Evolutionary conservation across 2,797 vertebrate species (phyloP).

Genomic region (Myiotriccus ornatus): DNA sequence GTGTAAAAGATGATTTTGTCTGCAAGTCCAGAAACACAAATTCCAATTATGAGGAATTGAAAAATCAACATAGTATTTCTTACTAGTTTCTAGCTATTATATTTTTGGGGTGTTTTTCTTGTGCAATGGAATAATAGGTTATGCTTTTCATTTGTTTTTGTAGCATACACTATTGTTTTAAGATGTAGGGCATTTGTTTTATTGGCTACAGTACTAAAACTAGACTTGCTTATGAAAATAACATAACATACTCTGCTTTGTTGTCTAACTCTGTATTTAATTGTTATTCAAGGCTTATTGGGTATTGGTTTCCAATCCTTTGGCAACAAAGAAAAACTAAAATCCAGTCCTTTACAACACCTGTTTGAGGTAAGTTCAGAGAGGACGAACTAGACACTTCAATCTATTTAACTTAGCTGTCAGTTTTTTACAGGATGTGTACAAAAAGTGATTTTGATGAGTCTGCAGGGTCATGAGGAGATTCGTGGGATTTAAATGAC

Average conservation of each 20-base stretch:
- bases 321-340: constrained; percentile 86
- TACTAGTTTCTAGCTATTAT: neutral
- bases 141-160: neutral
- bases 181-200: neutral
- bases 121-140: neutral
- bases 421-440: neutral
- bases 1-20: neutral
- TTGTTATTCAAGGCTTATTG: constrained; percentile 83
- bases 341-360: constrained; percentile 89
- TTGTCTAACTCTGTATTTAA: constrained; percentile 4
- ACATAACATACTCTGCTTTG: neutral
- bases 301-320: constrained; percentile 88
- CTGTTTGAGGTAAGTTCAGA: constrained; percentile 88
- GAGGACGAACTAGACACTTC: neutral
- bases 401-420: neutral
- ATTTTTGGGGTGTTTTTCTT: neutral
- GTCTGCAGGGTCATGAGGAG: neutral
- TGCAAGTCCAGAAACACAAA: neutral
- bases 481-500: neutral
- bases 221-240: neutral
- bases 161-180: neutral
- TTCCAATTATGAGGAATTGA: neutral
- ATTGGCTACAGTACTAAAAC: neutral
- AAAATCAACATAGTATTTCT: neutral
- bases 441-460: neutral